Evolutionary conservation across 2,113 vertebrate genomes (phyloP).

Genomic region (Anolis sagrei): DNA sequence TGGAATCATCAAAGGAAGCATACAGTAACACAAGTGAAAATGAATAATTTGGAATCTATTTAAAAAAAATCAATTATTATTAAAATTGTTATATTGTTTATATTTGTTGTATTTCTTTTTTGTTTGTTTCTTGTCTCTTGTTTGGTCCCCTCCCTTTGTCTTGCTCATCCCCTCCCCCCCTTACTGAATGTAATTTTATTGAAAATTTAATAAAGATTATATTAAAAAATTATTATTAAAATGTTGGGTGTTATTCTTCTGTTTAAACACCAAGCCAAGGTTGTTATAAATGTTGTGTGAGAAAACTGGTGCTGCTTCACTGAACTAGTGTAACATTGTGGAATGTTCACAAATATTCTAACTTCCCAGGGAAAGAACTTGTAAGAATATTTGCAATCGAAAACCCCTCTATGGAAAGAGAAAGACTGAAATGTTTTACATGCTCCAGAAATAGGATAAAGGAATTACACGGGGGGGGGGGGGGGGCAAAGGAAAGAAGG

Average conservation of each 20-base stretch:
- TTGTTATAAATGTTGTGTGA: not conserved
- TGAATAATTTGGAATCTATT: not conserved
- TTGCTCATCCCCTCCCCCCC: no score
- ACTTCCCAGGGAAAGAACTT: not conserved
- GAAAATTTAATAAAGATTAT: no score
- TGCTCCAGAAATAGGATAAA: not conserved
- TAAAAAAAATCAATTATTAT: not conserved
- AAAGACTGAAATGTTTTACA: not conserved
- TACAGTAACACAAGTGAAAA: not conserved
- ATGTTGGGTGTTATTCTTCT: not conserved
- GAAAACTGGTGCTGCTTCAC: not conserved
- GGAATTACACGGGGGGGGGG: no score
- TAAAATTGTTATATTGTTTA: no score
- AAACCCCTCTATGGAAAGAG: not conserved
- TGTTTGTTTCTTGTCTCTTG: no score
- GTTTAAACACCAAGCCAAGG: not conserved
- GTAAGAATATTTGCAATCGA: not conserved
- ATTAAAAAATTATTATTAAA: no score
- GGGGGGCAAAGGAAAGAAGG: not conserved
- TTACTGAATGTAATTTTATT: no score
- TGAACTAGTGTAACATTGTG: not conserved
- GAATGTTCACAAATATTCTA: not conserved
- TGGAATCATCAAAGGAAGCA: conserved; percentile 5
- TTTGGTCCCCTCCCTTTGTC: no score
- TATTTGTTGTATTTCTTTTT: no score